phyloP scores from a whole-genome alignment of 2,888 invertebrate species.

The Tridacna crocea region DNA sequence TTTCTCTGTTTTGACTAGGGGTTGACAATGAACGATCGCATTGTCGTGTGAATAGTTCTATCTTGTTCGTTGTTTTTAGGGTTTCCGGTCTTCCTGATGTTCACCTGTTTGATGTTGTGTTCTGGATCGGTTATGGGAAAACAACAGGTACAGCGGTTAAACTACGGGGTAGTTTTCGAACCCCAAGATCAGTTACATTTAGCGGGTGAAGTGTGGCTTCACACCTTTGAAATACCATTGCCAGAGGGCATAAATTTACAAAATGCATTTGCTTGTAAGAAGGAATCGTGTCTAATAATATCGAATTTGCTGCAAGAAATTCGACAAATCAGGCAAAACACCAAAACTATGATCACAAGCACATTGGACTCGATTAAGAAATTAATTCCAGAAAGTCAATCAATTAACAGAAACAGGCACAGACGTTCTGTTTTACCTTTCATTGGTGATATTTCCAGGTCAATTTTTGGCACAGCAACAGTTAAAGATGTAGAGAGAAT shows the following conservation, averaged over 20 bases:
- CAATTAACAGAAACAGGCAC: neutral
- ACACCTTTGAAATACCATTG: conserved; percentile 33
- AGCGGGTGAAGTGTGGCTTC: conserved; percentile 30
- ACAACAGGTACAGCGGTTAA: conserved; percentile 17
- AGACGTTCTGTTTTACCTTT: neutral
- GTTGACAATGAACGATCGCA: neutral
- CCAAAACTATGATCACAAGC: neutral
- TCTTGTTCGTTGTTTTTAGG: conserved; percentile 2
- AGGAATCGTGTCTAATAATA: neutral
- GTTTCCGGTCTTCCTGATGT: neutral
- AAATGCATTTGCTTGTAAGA: neutral
- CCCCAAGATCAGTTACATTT: neutral
- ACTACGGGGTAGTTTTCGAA: conserved; percentile 28
- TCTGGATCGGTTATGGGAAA: neutral
- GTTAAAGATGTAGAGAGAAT: conserved; percentile 27
- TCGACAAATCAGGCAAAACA: neutral
- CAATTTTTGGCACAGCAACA: conserved; percentile 37
- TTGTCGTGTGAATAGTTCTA: neutral
- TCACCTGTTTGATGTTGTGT: neutral
- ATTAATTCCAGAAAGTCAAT: neutral
- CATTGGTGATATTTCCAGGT: conserved; percentile 8
- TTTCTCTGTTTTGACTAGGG: neutral
- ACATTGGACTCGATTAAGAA: neutral
- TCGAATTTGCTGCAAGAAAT: neutral
- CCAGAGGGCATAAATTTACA: conserved; percentile 11